phyloP scores from a whole-genome alignment of 1,140 invertebrate species.

The Oncopodura yosiiana region DNA sequence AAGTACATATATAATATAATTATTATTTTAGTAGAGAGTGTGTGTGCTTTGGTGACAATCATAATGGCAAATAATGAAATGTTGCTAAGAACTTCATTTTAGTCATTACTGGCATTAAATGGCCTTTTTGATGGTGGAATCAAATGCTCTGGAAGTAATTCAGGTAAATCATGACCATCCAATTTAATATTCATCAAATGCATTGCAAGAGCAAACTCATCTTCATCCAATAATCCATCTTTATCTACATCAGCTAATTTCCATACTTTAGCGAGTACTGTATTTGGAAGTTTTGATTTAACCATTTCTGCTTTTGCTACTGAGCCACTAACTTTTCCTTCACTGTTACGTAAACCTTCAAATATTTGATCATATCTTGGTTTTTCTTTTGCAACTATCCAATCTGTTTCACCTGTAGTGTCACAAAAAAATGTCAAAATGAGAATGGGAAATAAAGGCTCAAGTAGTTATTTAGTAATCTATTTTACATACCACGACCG shows the following conservation, averaged over 20 bases:
- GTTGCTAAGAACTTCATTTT: too few relatives aligned
- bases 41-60: too few relatives aligned
- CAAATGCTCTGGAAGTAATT: constrained; percentile 81
- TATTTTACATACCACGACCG: constrained; percentile 77
- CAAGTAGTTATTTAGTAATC: too few relatives aligned
- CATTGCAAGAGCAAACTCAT: constrained; percentile 98
- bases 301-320: constrained; percentile 94
- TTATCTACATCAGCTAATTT: constrained; percentile 93
- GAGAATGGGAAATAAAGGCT: too few relatives aligned
- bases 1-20: too few relatives aligned
- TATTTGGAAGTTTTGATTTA: constrained; percentile 96
- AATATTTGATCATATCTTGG: constrained; percentile 82
- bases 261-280: constrained; percentile 88
- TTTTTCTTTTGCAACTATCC: constrained; percentile 89
- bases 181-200: constrained; percentile 93
- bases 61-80: too few relatives aligned
- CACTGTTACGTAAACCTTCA: constrained; percentile 66
- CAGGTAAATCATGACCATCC: constrained; percentile 87
- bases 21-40: too few relatives aligned
- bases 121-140: constrained; percentile 76
- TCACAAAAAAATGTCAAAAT: too few relatives aligned
- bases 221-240: constrained; percentile 87
- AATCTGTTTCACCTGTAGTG: constrained; percentile 93
- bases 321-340: constrained; percentile 92
- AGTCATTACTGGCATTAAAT: constrained; percentile 11